Conservation (phyloP, 2,888 invertebrate species). For the Tridacna crocea region DNA sequence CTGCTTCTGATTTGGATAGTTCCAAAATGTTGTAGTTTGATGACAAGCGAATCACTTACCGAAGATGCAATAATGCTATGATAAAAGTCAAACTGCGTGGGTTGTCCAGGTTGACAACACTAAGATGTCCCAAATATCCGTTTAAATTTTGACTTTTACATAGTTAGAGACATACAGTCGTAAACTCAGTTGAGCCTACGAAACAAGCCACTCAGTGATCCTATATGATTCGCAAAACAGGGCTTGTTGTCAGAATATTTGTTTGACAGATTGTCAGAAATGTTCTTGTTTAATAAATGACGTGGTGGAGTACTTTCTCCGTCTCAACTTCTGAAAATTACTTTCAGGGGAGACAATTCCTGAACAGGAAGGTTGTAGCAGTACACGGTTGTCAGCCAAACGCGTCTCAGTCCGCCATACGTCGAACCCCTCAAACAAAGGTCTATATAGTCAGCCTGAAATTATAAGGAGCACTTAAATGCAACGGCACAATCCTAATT, state of each 20-base stretch:
- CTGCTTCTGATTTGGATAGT: background rate
- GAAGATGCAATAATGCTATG: background rate
- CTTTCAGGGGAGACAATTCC: too few relatives aligned
- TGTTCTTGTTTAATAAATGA: slow-evolving; percentile 47
- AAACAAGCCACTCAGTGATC: background rate
- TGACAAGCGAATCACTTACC: too few relatives aligned
- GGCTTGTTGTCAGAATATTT: background rate
- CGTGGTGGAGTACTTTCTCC: slow-evolving; percentile 40
- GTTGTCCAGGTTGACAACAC: slow-evolving; percentile 23
- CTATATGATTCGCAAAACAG: background rate
- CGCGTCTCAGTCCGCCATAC: too few relatives aligned
- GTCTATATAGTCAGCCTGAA: too few relatives aligned
- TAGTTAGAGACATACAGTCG: background rate
- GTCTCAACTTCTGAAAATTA: too few relatives aligned
- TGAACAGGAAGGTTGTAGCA: too few relatives aligned
- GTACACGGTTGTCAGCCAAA: too few relatives aligned
- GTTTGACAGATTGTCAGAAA: slow-evolving; percentile 36
- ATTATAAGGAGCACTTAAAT: too few relatives aligned
- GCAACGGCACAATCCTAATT: too few relatives aligned
- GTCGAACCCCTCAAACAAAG: too few relatives aligned
- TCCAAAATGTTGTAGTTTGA: too few relatives aligned
- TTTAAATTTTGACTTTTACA: background rate
- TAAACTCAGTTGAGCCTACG: background rate
- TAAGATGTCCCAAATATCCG: slow-evolving; percentile 2
- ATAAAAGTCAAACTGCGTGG: slow-evolving; percentile 25